A percentile compares a stretch with the other conserved stretches of the same genome.
phyloP scores from a whole-genome alignment of 2,113 vertebrate species.

The Hystrix cristata region DNA sequence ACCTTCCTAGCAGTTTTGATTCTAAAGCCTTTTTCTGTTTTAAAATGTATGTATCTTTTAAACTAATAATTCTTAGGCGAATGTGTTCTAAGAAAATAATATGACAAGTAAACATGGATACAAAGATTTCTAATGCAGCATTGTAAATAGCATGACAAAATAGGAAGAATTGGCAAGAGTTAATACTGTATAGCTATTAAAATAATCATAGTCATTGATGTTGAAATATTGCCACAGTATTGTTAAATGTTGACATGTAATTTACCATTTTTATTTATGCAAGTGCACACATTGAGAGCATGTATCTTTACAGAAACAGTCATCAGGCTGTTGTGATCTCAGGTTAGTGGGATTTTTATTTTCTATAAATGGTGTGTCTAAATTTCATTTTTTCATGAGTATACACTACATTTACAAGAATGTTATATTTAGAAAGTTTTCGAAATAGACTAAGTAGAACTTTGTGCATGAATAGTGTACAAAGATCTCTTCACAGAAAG shows the following conservation, averaged over 20 bases:
- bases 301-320: not conserved
- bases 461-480: not conserved
- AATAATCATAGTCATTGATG: not conserved
- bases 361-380: not conserved
- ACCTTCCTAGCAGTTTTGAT: not conserved
- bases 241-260: not conserved
- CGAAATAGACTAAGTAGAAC: not conserved
- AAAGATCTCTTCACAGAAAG: not conserved
- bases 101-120: not conserved
- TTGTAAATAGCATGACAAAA: not conserved
- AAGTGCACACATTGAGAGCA: not conserved
- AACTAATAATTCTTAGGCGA: not conserved
- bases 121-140: not conserved
- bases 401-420: not conserved
- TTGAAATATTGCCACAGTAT: not conserved
- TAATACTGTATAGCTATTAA: constrained; percentile 1
- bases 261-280: not conserved
- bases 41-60: not conserved
- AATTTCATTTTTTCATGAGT: not conserved
- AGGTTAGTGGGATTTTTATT: not conserved
- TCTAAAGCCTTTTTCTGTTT: not conserved
- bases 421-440: not conserved
- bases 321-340: not conserved
- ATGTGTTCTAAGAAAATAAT: not conserved
- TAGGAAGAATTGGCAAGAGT: not conserved